Conservation (phyloP, 2,113 vertebrate genomes). For the Carollia perspicillata region DNA sequence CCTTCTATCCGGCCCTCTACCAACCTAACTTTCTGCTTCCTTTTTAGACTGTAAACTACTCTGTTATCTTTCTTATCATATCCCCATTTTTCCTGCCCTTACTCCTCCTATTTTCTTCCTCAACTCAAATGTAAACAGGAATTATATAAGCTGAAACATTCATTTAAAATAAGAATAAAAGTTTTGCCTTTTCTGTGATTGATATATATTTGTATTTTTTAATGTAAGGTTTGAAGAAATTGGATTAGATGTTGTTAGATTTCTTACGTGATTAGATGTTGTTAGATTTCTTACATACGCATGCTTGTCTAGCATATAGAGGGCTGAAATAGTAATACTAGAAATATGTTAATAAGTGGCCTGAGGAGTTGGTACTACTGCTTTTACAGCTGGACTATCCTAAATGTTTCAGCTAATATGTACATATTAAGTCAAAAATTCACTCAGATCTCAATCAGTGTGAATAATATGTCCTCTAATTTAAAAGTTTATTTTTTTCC, state of each 20-base stretch:
- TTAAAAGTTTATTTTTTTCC: not conserved
- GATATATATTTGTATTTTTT: not conserved
- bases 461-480: not conserved
- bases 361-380: not conserved
- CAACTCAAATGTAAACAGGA: constrained; percentile 34
- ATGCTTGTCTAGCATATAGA: constrained; percentile 13
- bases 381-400: not conserved
- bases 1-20: not conserved
- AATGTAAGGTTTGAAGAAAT: constrained; percentile 13
- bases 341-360: not conserved
- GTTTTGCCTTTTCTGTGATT: not conserved
- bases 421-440: constrained; percentile 13
- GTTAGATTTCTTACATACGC: not conserved
- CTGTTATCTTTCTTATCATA: not conserved
- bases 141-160: not conserved
- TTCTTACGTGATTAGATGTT: too few species aligned
- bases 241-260: not conserved
- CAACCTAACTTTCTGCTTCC: not conserved
- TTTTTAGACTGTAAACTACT: not conserved
- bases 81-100: not conserved
- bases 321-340: not conserved
- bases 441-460: not conserved
- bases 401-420: constrained; percentile 45
- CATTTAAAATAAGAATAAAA: constrained; percentile 25
- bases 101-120: not conserved